phyloP scores from a whole-genome alignment of 2,888 invertebrate species.

The Eubasilissa splendida region DNA sequence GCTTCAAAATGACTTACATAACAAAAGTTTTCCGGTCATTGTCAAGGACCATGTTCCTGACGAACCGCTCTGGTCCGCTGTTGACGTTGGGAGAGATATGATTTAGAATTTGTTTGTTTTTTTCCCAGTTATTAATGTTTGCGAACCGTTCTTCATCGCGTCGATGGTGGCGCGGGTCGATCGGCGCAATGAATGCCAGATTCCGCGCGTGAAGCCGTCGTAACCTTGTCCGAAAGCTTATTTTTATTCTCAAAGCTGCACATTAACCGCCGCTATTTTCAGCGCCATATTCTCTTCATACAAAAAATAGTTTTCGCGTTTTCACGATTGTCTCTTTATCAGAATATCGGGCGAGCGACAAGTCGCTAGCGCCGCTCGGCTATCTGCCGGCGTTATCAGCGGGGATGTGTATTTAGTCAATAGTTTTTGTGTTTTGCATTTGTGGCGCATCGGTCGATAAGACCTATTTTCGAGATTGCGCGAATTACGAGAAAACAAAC shows the following conservation, averaged over 20 bases:
- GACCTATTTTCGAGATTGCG: constrained; percentile 24
- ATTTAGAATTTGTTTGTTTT: too few relatives aligned
- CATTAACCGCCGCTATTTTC: constrained; percentile 33
- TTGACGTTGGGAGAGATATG: too few relatives aligned
- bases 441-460: constrained; percentile 22
- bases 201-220: constrained; percentile 23
- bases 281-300: constrained; percentile 17
- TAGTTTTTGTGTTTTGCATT: constrained; percentile 32
- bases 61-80: too few relatives aligned
- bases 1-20: too few relatives aligned
- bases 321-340: constrained; percentile 10
- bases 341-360: neutral
- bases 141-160: too few relatives aligned
- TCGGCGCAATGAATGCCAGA: neutral
- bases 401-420: constrained; percentile 29
- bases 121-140: too few relatives aligned
- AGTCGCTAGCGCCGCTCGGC: constrained; percentile 1
- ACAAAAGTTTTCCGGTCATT: too few relatives aligned
- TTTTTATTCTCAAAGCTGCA: constrained; percentile 38
- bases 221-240: constrained; percentile 35
- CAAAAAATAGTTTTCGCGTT: constrained; percentile 26
- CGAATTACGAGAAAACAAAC: constrained; percentile 4
- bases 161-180: too few relatives aligned
- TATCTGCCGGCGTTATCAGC: constrained; percentile 32
- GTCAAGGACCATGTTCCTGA: too few relatives aligned